Conservation (phyloP, 2,888 invertebrate species). For the Rhagonycha fulva region DNA sequence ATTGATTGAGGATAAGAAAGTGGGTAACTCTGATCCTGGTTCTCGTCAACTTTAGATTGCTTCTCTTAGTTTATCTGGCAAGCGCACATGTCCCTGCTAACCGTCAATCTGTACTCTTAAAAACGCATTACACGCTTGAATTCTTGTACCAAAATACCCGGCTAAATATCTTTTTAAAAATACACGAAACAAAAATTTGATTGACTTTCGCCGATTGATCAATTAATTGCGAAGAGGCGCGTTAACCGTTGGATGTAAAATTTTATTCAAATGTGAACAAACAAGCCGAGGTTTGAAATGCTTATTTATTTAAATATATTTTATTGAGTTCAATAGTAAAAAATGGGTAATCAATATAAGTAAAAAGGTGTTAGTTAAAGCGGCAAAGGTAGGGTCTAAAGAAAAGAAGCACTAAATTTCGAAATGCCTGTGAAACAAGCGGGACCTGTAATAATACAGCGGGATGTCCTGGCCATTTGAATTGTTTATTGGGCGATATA, state of each 20-base stretch:
- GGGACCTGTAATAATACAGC: constrained; percentile 40
- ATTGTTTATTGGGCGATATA: constrained; percentile 49
- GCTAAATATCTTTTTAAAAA: neutral
- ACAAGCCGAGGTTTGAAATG: neutral
- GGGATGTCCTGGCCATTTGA: constrained; percentile 44
- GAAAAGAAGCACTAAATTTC: constrained; percentile 35
- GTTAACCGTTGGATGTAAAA: neutral
- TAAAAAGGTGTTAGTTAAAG: constrained; percentile 24
- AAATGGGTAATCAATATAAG: constrained; percentile 15
- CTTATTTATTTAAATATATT: neutral
- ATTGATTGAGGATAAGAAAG: constrained; percentile 51
- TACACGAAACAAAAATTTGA: neutral
- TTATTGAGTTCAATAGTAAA: constrained; percentile 11
- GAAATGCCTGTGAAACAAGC: constrained; percentile 34
- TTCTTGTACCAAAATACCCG: constrained; percentile 37
- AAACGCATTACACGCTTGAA: constrained; percentile 38
- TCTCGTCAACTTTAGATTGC: constrained; percentile 53
- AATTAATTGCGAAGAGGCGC: neutral
- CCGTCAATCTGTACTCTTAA: constrained; percentile 45
- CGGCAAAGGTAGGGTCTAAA: constrained; percentile 24
- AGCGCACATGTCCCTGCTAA: constrained; percentile 51
- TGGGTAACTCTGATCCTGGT: constrained; percentile 51
- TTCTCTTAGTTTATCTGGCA: constrained; percentile 45
- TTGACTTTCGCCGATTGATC: neutral
- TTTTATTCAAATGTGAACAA: neutral